Base-by-base conservation (phyloP, 2,888 invertebrate genomes). In the Rhynchonema sp. region DNA sequence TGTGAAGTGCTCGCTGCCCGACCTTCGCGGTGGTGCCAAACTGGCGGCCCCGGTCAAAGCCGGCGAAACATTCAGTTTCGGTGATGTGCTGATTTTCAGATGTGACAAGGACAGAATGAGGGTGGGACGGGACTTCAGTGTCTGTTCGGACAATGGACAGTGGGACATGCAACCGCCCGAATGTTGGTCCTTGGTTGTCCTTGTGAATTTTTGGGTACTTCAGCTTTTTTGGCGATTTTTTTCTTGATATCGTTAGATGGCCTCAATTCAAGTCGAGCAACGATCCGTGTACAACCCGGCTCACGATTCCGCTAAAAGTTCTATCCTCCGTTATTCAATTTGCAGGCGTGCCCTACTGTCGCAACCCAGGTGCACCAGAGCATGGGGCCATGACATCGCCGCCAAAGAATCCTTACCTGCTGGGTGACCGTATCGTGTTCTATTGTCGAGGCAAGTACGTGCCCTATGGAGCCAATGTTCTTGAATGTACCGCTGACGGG, bases 41-140 rank as follows among this genome's bases (percentile, higher is more conserved):
- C 46, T 60, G 27, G 58, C 25, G 22, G 20, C 54, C 9, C 27
- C 54, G 27, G 54, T 25, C 13, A 38, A 2, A 2, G 30, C 23
- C 84, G 59, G 59, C 27, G 57, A 61, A 29, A 30, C 84, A 13
- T 86, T 84, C 76, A 81, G 84, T 65, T 85, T 86, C 20, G 87
- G 87, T 0, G 86, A 87, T 74, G 83, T 86, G 58, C 82, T 87
- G 29, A 85, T 87, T 74, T 86, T 87, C 78, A 85, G 85, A 72
- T 89, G 88, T 74, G 84, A 86, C 75, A 83, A 84, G 13, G 86
- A 86, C 67, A 87, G 83, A 74, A 86, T 88, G 80, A 83, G 88
- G 80, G 86, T 87, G 73, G 88, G 89, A 1, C 82, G 85, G 66
- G 86, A 87, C n/a, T 86, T 87, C 66, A 82, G 87, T 58, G 85